Evolutionary conservation across 2,113 vertebrate genomes (phyloP).

Genomic region (Tenrec ecaudatus): DNA sequence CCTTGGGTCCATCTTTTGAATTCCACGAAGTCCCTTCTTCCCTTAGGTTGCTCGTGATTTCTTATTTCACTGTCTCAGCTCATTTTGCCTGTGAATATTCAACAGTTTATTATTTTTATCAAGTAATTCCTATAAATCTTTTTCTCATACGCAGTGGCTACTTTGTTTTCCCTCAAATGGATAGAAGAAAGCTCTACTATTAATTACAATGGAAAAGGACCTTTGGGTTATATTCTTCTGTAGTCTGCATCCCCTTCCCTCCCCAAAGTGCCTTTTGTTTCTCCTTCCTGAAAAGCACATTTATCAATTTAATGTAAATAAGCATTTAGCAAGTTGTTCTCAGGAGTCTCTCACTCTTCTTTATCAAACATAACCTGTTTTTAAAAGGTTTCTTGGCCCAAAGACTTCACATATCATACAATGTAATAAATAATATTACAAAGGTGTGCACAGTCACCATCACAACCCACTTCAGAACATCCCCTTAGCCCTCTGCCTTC

Average conservation of each 20-base stretch:
- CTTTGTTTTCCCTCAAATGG: conserved; percentile 34
- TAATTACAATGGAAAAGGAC: background rate
- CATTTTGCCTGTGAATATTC: background rate
- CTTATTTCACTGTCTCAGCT: background rate
- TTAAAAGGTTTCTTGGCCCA: too few relatives aligned
- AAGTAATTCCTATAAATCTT: conserved; percentile 43
- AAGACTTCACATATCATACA: too few relatives aligned
- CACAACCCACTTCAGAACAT: too few relatives aligned
- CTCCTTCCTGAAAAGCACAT: background rate
- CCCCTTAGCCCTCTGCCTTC: too few relatives aligned
- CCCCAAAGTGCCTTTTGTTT: background rate
- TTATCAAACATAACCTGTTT: too few relatives aligned
- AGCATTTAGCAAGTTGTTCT: background rate
- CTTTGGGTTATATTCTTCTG: background rate
- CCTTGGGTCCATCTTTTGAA: background rate
- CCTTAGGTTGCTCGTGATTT: background rate
- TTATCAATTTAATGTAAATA: background rate
- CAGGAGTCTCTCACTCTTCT: background rate
- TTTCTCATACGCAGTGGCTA: conserved; percentile 39
- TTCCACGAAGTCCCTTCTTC: conserved; percentile 2
- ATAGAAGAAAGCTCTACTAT: background rate
- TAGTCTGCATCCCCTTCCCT: background rate
- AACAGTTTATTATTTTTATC: conserved; percentile 36
- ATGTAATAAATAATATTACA: too few relatives aligned
- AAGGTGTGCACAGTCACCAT: too few relatives aligned